Evolutionary conservation across 2,113 vertebrate species (phyloP), one percentile per base, ranked within the genome.

Genomic region (Nanorana parkeri): DNA sequence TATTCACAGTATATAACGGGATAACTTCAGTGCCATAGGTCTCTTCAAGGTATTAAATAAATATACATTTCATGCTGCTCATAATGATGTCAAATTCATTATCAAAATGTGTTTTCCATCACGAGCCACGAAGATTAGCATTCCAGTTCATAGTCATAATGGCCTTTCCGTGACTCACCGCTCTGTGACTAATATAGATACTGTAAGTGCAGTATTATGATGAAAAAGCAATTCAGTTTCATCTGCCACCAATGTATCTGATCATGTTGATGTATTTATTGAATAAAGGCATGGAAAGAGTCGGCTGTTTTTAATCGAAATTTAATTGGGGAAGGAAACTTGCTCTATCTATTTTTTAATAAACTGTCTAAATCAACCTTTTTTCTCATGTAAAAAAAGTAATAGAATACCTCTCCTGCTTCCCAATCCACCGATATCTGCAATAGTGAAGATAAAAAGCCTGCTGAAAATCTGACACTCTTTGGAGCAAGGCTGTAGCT

Each of bases 91-190:
- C 58, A 81, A 47, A 81, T 81, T 72, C 36, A 64, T 72, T 81
- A 63, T 65, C 28, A 64, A 73, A 81, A 69, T 65, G 78, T 64
- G 23, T 73, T 72, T 81, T 81, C 58, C 78, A 71, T 81, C 73
- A 64, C 56, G 28, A 65, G 32, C 5, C 6, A 24, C 23, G 47
- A 65, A 52, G 47, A 73, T 81, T 73, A 81, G 28, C 41, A 72
- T 73, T 73, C 68, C 41, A 55, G 23, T 55, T 81, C 68, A 81
- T 73, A 73, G 56, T 20, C 68, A 52, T 54, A 73, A 81, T 81
- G 79, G 79, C 41, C 65, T 64, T 73, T 81, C 68, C 19, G 56
- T 81, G 79, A 81, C 58, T 81, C 79, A 81, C 60, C 15, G 41
- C 29, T 28, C 26, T 72, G 58, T 80, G 68, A 80, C 78, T 80